Conservation (phyloP, 2,888 invertebrate genomes). For the Campoletis raptor region DNA sequence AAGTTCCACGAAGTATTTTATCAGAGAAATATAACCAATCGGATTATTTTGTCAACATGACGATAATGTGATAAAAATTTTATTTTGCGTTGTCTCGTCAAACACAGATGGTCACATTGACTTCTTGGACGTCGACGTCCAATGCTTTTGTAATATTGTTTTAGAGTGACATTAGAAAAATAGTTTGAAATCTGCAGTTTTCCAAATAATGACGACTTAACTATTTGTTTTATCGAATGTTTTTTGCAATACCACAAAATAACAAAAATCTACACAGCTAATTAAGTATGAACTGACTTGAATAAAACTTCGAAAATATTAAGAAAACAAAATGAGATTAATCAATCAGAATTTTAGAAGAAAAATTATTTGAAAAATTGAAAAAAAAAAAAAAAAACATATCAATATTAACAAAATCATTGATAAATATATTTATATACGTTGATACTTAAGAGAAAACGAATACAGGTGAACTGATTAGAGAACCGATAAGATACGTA, state of each 20-base stretch:
- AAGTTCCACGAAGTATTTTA: background rate
- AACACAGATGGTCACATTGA: background rate
- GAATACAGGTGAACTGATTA: constrained; percentile 61
- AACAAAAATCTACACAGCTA: background rate
- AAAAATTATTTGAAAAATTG: background rate
- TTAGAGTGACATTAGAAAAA: background rate
- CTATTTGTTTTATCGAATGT: background rate
- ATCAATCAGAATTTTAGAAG: background rate
- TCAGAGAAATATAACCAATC: background rate
- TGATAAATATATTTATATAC: background rate
- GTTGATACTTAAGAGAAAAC: constrained; percentile 63
- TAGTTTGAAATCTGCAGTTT: background rate
- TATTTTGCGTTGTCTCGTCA: background rate
- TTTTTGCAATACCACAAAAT: background rate
- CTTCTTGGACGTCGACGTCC: background rate
- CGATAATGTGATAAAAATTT: background rate
- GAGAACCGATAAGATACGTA: constrained; percentile 60
- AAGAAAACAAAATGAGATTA: background rate
- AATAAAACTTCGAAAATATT: background rate
- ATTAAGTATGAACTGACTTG: background rate
- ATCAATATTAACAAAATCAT: background rate
- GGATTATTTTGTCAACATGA: background rate
- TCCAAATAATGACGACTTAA: background rate
- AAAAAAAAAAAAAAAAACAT: background rate
- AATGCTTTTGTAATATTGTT: background rate